phyloP scores from a whole-genome alignment of 2,113 vertebrate genomes.

The Athene noctua region DNA sequence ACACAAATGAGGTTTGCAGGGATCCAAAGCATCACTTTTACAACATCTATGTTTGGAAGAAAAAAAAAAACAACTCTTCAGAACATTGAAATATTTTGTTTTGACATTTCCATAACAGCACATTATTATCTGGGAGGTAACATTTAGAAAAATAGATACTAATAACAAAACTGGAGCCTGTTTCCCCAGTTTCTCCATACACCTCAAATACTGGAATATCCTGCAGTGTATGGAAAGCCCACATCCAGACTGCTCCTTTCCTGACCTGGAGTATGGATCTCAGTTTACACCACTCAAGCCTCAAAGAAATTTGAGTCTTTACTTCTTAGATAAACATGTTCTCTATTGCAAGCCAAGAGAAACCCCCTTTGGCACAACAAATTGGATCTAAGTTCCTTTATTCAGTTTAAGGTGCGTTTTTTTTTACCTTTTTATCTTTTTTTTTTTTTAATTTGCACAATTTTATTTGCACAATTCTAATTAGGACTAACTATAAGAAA shows the following conservation, averaged over 20 bases:
- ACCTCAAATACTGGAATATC: neutral
- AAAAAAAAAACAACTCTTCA: neutral
- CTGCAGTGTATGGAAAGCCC: neutral
- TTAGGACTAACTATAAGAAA: neutral
- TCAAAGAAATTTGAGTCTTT: neutral
- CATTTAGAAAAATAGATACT: neutral
- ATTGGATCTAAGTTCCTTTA: neutral
- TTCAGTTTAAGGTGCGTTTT: neutral
- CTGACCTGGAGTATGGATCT: neutral
- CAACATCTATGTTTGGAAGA: neutral
- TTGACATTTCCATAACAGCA: neutral
- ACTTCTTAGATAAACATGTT: neutral
- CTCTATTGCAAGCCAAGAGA: neutral
- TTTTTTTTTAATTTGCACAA: neutral
- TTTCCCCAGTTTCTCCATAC: neutral
- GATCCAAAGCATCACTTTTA: neutral
- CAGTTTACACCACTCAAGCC: neutral
- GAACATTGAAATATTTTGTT: neutral
- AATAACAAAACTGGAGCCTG: neutral
- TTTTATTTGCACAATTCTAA: neutral
- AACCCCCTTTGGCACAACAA: neutral
- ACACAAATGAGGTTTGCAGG: neutral
- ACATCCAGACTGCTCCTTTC: neutral
- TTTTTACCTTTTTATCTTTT: neutral
- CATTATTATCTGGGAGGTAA: neutral